Percentiles rank a stretch among this genome's conserved stretches.
These are phyloP conservation scores for Opisthocomus hoazin DNA, from an alignment of 2,113 vertebrate species.

Conservation along the genomic window DNA sequence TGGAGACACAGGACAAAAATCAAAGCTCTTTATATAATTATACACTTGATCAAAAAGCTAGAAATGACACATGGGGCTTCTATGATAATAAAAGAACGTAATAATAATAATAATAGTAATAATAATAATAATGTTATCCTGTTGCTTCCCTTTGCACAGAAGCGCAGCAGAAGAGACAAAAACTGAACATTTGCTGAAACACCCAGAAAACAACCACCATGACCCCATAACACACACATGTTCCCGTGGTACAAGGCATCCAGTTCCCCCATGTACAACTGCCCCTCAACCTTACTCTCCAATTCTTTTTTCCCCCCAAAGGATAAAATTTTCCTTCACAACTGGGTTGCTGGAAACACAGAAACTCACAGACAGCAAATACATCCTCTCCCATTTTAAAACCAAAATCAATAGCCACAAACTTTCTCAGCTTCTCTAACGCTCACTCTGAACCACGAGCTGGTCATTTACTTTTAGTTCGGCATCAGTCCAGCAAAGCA, in stretches of 20 bases:
- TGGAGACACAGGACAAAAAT: background rate
- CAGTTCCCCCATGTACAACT: background rate
- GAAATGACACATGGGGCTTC: background rate
- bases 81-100: background rate
- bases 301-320: background rate
- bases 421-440: background rate
- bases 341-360: background rate
- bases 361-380: background rate
- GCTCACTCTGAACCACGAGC: background rate
- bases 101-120: too few species aligned
- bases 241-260: background rate
- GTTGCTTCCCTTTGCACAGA: background rate
- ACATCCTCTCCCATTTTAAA: background rate
- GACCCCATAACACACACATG: background rate
- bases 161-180: background rate
- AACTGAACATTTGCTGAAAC: background rate
- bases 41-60: conserved; percentile 10
- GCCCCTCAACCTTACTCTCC: background rate
- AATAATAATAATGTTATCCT: conserved; percentile 6
- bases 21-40: background rate
- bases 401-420: background rate
- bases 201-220: background rate
- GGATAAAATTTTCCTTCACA: background rate
- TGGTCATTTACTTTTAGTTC: background rate
- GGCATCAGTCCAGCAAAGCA: conserved; percentile 8